A percentile compares a stretch with the other conserved stretches of the same genome.
These are phyloP conservation scores for Salvelinus sp. DNA, from an alignment of 2,113 vertebrate genomes.

Conservation along the genomic window DNA sequence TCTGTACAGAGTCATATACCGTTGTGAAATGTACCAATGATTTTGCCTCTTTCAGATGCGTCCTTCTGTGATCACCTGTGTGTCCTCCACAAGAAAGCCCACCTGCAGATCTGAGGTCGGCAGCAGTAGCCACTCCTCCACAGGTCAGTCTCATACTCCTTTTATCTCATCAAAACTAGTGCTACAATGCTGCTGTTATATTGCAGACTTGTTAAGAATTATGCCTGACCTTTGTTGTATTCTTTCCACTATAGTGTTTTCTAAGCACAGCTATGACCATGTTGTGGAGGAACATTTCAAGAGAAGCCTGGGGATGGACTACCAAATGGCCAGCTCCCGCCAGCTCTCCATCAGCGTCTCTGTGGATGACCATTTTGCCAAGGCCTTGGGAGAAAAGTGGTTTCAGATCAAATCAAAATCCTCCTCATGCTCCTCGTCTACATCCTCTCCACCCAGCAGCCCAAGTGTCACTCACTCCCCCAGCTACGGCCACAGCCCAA, in stretches of 20 bases:
- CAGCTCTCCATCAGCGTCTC: conserved; percentile 76
- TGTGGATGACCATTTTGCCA: conserved; percentile 81
- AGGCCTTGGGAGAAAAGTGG: conserved; percentile 81
- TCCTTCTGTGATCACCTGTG: conserved; percentile 78
- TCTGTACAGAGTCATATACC: neutral
- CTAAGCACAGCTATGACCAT: conserved; percentile 65
- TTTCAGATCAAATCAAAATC: conserved; percentile 73
- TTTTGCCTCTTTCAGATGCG: conserved; percentile 61
- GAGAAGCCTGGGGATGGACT: conserved; percentile 74
- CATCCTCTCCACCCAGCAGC: conserved; percentile 70
- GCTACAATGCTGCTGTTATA: neutral
- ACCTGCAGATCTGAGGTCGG: conserved; percentile 50
- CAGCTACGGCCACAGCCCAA: conserved; percentile 58
- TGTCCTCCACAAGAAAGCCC: conserved; percentile 65
- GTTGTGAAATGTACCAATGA: neutral
- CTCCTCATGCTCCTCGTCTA: conserved; percentile 61
- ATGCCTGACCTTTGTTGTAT: conserved; percentile 7
- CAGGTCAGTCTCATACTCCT: conserved; percentile 55
- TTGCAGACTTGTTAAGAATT: neutral
- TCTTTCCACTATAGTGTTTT: conserved; percentile 49
- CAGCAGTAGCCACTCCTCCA: conserved; percentile 49
- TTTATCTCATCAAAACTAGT: neutral
- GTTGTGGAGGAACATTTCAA: conserved; percentile 81
- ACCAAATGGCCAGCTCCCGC: conserved; percentile 62
- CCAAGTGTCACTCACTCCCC: conserved; percentile 69